Evolutionary conservation across 2,113 vertebrate genomes (phyloP).

Genomic region (Micronycteris hirsuta): DNA sequence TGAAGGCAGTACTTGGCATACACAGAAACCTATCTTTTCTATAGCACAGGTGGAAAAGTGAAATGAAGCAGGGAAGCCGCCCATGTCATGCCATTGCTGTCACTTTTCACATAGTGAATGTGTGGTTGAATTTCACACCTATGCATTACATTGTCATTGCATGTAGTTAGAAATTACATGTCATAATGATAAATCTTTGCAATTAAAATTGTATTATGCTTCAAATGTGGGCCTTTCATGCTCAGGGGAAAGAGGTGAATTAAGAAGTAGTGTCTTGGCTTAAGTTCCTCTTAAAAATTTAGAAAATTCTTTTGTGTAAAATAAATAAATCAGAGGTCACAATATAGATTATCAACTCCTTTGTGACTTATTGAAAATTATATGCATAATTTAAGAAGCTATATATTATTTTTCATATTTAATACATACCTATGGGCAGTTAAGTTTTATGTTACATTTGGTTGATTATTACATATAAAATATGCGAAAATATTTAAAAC

Average conservation of each 20-base stretch:
- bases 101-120: background rate
- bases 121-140: background rate
- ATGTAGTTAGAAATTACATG: conserved; percentile 70
- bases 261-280: conserved; percentile 49
- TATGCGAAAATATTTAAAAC: background rate
- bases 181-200: conserved; percentile 68
- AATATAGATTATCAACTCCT: background rate
- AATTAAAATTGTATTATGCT: conserved; percentile 68
- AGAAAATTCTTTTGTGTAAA: conserved; percentile 10
- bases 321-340: conserved; percentile 25
- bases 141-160: conserved; percentile 44
- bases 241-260: background rate
- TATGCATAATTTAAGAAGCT: conserved; percentile 15
- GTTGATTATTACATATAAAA: conserved; percentile 6
- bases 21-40: background rate
- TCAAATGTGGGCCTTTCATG: background rate
- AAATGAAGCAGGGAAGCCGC: background rate
- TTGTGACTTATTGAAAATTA: background rate
- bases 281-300: conserved; percentile 43
- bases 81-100: background rate
- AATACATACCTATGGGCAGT: background rate
- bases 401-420: background rate
- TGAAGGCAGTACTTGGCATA: background rate
- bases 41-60: background rate
- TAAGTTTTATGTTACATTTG: background rate